These are phyloP conservation scores for Pipra filicauda DNA, from an alignment of 2,113 vertebrate species.

Conservation along the genomic window DNA sequence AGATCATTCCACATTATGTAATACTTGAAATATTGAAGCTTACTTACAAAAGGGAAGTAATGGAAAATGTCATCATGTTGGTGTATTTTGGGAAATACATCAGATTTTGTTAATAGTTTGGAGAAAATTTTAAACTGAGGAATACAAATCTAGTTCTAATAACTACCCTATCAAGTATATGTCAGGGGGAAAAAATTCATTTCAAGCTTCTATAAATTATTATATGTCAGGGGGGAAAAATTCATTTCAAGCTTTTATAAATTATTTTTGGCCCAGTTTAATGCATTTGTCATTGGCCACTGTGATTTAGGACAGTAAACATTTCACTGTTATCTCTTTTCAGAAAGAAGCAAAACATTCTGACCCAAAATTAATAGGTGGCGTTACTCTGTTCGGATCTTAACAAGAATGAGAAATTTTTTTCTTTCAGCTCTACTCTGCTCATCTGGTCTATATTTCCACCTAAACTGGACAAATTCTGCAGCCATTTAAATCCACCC, in stretches of 20 bases:
- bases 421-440: not conserved
- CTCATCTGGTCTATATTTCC: not conserved
- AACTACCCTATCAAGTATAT: not conserved
- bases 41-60: not conserved
- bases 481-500: not conserved
- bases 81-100: not conserved
- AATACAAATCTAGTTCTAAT: not conserved
- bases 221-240: not conserved
- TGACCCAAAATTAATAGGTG: not conserved
- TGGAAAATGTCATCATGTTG: not conserved
- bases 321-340: not conserved
- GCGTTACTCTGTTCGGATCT: not conserved
- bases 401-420: not conserved
- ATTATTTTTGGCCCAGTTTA: not conserved
- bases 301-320: not conserved
- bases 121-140: not conserved
- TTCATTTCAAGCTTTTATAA: not conserved
- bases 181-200: not conserved
- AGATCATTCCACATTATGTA: not conserved
- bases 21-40: not conserved
- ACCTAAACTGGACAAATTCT: not conserved
- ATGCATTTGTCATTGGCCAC: not conserved
- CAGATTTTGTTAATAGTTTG: not conserved
- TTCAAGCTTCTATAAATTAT: not conserved
- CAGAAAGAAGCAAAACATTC: not conserved